Percentiles rank a stretch among this genome's conserved stretches.
These are phyloP conservation scores for Calosoma granatense DNA, from an alignment of 1,140 invertebrate genomes.

Conservation along the genomic window DNA sequence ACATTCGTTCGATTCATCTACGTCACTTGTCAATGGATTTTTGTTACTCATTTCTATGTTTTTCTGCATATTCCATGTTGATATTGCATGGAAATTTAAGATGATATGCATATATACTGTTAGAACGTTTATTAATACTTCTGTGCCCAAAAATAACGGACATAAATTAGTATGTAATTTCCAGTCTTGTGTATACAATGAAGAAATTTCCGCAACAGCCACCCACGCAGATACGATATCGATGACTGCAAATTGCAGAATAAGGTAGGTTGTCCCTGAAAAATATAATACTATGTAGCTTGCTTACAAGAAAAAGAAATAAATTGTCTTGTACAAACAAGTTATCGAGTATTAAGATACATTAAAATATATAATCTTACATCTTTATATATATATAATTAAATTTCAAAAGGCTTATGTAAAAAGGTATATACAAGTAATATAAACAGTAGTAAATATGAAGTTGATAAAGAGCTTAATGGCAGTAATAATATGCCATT, in stretches of 20 bases:
- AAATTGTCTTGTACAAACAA: too few species aligned
- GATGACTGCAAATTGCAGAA: slow-evolving; percentile 39
- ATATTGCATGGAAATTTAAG: slow-evolving; percentile 42
- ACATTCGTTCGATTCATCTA: slow-evolving; percentile 40
- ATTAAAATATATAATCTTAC: too few species aligned
- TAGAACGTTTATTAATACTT: slow-evolving; percentile 40
- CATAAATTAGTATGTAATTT: slow-evolving; percentile 36
- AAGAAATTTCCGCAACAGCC: slow-evolving; percentile 39
- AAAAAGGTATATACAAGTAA: too few species aligned
- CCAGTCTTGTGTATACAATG: slow-evolving; percentile 37
- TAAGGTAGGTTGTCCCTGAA: slow-evolving; percentile 38
- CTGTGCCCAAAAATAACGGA: slow-evolving; percentile 37
- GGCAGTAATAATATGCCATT: too few species aligned
- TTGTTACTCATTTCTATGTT: slow-evolving; percentile 22
- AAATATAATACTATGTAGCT: slow-evolving; percentile 14
- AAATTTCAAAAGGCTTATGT: too few species aligned
- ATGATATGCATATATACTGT: slow-evolving; percentile 40
- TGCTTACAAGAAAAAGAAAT: too few species aligned
- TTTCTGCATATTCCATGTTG: slow-evolving; percentile 36
- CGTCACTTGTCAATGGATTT: slow-evolving; percentile 30
- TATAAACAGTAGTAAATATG: too few species aligned
- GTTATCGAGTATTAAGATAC: too few species aligned
- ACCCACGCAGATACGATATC: slow-evolving; percentile 36
- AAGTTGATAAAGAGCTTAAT: too few species aligned
- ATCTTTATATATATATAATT: too few species aligned